Base-by-base conservation (phyloP, 1,140 invertebrate species). In the Bombus affinis region DNA sequence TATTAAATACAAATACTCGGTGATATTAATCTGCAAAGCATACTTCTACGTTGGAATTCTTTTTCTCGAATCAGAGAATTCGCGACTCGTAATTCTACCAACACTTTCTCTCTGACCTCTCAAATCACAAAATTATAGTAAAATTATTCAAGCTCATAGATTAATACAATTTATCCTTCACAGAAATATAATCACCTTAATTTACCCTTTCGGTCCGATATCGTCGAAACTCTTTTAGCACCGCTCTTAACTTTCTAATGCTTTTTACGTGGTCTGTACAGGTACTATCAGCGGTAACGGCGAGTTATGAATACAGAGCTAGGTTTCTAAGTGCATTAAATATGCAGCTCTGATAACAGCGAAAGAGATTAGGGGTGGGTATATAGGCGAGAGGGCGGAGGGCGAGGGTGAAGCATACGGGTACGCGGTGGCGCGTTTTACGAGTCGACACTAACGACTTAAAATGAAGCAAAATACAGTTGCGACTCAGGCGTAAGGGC, bases 301-400 rank as follows among this genome's bases (percentile, higher is more conserved):
- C 86, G 74, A 90, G 83, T 90, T 90, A 90, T 90, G 89, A 90
- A 90, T 90, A 88, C 89, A 76, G 76, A 90, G 68, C 86, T 84
- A 68, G 83, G 86, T 88, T 90, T 90, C 89, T 88, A 88, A 90
- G 89, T 90, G 86, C 89, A 90, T 90, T 84, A 90, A 88, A 88
- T 90, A 90, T 88, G 89, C 89, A 79, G 62, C 79, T 68, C 83
- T 86, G 88, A 90, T 90, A 90, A 90, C 86, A 57, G 80, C n/a
- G 39, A 85, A 88, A 88, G 89, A 88, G 88, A 90, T 90, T 90
- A 90, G 90, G 77, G 71, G 76, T 35, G 18, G 18, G 32, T 25
- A 37, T 25, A 25, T 25, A 32, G 32, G 70, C 39, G 25, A n/a
- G 28, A 18, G 75, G 28, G 59, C 12, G 28, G 59, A 12, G 10